Conservation (phyloP, 2,888 invertebrate genomes). For the Metellina segmentata region DNA sequence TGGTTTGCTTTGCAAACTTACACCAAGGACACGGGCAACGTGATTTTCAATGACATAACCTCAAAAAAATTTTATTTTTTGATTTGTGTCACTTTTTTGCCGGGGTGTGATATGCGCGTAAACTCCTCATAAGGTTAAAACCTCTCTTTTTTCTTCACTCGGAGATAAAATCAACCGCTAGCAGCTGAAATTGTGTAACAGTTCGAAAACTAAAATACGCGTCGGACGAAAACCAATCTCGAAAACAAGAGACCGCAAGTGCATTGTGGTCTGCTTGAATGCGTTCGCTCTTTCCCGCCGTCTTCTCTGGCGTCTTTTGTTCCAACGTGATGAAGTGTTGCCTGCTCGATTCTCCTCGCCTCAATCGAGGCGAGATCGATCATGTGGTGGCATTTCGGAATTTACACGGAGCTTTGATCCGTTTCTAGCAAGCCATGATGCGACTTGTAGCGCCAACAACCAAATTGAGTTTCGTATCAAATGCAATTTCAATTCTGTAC, state of each 20-base stretch:
- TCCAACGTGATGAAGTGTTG: neutral
- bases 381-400: neutral
- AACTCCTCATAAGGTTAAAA: neutral
- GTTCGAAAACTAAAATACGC: neutral
- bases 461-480: too few species aligned
- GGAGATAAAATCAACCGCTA: neutral
- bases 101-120: too few species aligned
- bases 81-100: too few species aligned
- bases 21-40: too few species aligned
- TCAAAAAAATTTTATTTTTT: too few species aligned
- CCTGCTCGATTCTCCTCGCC: neutral
- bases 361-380: neutral
- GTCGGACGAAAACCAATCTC: neutral
- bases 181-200: neutral
- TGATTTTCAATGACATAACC: too few species aligned
- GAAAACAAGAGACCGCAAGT: too few species aligned
- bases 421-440: too few species aligned
- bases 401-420: neutral
- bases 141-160: neutral
- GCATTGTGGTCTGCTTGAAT: neutral
- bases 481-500: too few species aligned
- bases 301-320: neutral
- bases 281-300: neutral
- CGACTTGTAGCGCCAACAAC: too few species aligned
- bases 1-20: too few species aligned